Conservation (phyloP, 2,113 vertebrate species). For the Pampusana beccarii region DNA sequence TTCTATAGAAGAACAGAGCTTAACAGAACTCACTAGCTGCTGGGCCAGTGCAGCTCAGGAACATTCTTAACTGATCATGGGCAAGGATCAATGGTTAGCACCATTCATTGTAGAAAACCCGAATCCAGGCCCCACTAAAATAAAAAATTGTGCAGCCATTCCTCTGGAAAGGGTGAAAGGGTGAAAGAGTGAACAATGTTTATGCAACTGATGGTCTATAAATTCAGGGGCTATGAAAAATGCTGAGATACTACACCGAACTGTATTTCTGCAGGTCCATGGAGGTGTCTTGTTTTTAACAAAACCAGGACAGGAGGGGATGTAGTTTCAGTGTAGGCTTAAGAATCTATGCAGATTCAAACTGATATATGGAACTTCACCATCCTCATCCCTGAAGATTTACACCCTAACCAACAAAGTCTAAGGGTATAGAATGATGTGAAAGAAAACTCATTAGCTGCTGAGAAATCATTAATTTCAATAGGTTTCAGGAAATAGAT, state of each 20-base stretch:
- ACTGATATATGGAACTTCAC: background rate
- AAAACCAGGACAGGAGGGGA: too few species aligned
- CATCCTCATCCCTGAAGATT: background rate
- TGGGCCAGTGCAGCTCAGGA: background rate
- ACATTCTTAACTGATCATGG: background rate
- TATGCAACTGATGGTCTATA: background rate
- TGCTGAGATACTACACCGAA: background rate
- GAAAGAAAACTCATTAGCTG: background rate
- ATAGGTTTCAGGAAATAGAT: background rate
- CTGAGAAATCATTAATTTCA: background rate
- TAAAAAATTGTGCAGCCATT: background rate
- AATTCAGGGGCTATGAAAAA: background rate
- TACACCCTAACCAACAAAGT: background rate
- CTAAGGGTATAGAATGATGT: background rate
- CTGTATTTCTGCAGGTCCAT: background rate
- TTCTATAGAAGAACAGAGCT: background rate
- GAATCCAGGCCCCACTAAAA: background rate
- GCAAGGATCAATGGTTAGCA: background rate
- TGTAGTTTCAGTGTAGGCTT: background rate
- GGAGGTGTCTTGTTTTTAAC: background rate
- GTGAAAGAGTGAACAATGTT: background rate
- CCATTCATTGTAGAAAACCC: background rate
- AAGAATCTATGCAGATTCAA: background rate
- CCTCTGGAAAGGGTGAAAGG: background rate
- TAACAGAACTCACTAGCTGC: background rate